Evolutionary conservation across 37 sponge, comb jelly and placozoan genomes (phyloP).

Genomic region (Haliclona indistincta): DNA sequence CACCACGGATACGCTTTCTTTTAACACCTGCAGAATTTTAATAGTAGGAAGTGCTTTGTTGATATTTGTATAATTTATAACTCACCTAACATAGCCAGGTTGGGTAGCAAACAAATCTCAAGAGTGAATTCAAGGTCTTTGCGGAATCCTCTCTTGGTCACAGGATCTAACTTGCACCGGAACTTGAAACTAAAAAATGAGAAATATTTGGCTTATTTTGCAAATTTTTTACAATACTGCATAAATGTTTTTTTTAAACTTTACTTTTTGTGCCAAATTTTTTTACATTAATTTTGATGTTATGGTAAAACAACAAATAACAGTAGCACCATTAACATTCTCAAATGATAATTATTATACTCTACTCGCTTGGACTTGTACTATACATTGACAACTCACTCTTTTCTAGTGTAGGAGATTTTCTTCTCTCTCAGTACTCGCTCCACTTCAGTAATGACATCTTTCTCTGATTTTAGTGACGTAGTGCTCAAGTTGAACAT

Average conservation of each 20-base stretch:
- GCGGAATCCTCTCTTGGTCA: constrained; percentile 6
- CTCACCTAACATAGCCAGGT: constrained; percentile 83
- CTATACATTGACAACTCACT: constrained; percentile 33
- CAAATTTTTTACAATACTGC: too few species aligned
- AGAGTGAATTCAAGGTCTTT: constrained; percentile 72
- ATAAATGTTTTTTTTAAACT: too few species aligned
- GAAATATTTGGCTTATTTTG: too few species aligned
- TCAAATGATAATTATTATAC: constrained; percentile 11
- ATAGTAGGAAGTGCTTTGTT: not conserved
- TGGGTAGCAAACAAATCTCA: constrained; percentile 85
- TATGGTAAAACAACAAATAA: not conserved
- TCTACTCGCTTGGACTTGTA: too few species aligned
- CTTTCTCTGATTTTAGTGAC: constrained; percentile 65
- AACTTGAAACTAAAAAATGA: not conserved
- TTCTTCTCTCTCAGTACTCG: constrained; percentile 41
- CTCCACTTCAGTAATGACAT: constrained; percentile 76
- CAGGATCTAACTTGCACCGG: constrained; percentile 27
- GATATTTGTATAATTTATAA: not conserved
- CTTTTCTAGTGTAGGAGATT: constrained; percentile 46
- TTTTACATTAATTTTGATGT: not conserved
- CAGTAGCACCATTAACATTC: not conserved
- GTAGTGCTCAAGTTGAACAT: constrained; percentile 73
- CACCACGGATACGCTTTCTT: constrained; percentile 87
- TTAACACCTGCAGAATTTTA: constrained; percentile 60
- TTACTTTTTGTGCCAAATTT: too few species aligned